A percentile compares a stretch with the other conserved stretches of the same genome.
phyloP scores from a whole-genome alignment of 2,113 vertebrate genomes.

The Scomber colias region DNA sequence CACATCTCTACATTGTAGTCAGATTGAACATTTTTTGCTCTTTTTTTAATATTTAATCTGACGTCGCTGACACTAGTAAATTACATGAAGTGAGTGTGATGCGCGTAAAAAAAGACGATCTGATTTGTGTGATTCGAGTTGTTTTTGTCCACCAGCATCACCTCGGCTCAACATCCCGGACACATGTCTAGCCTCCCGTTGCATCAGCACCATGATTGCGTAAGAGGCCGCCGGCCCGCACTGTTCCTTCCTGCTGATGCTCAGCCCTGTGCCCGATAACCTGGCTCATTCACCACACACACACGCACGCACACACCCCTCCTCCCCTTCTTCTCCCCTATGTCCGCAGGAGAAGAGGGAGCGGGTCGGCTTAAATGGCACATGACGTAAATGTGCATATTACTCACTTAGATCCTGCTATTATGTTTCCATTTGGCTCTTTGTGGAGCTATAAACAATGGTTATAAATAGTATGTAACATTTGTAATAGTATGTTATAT shows the following conservation, averaged over 20 bases:
- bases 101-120: too few relatives aligned
- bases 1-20: neutral
- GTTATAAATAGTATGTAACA: too few relatives aligned
- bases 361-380: neutral
- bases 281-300: neutral
- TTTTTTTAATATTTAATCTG: neutral
- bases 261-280: neutral
- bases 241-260: conserved; percentile 29
- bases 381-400: conserved; percentile 8
- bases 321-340: neutral
- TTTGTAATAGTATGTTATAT: too few relatives aligned
- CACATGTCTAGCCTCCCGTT: conserved; percentile 29
- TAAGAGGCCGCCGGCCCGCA: conserved; percentile 27
- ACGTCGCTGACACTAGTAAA: too few relatives aligned
- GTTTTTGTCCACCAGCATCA: neutral
- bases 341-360: neutral
- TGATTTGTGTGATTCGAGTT: neutral
- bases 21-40: neutral
- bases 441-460: too few relatives aligned
- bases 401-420: neutral
- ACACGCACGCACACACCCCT: neutral
- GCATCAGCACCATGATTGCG: conserved; percentile 60
- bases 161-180: neutral
- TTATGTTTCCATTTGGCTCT: too few relatives aligned
- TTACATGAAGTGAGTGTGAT: neutral